Evolutionary conservation across 2,113 vertebrate genomes (phyloP).

Genomic region (Pipra filicauda): DNA sequence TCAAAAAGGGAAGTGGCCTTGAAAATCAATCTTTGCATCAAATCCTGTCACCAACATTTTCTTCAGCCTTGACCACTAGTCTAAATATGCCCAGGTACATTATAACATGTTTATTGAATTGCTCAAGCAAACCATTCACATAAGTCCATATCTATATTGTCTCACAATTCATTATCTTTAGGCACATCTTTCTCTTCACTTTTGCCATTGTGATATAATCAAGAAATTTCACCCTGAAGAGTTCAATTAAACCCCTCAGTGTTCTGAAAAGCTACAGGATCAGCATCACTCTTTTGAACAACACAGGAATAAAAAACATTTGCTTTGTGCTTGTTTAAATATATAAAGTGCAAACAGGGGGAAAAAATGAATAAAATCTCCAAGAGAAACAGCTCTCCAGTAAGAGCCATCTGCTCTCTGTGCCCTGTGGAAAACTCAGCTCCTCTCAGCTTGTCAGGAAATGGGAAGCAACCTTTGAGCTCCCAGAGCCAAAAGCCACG

Average conservation of each 20-base stretch:
- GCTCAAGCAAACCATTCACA: neutral
- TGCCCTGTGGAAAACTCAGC: accelerated
- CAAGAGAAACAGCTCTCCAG: neutral
- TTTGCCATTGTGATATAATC: neutral
- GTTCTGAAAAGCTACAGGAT: neutral
- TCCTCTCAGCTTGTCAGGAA: neutral
- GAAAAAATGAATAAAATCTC: neutral
- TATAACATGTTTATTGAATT: neutral
- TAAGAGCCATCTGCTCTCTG: neutral
- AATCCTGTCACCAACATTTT: neutral
- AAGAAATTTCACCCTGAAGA: neutral
- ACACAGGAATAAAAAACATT: neutral
- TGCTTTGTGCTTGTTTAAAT: neutral
- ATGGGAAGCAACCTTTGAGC: neutral
- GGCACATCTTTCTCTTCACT: neutral
- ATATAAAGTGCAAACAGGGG: neutral
- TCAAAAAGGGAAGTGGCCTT: neutral
- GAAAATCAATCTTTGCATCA: neutral
- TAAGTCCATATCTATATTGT: neutral
- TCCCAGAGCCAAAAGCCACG: neutral
- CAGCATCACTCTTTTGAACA: neutral
- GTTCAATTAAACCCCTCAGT: neutral
- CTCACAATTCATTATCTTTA: neutral
- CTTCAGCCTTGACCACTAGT: neutral
- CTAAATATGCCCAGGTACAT: neutral